Base-by-base conservation (phyloP, 2,113 vertebrate species). In the Ariopsis seemanni region DNA sequence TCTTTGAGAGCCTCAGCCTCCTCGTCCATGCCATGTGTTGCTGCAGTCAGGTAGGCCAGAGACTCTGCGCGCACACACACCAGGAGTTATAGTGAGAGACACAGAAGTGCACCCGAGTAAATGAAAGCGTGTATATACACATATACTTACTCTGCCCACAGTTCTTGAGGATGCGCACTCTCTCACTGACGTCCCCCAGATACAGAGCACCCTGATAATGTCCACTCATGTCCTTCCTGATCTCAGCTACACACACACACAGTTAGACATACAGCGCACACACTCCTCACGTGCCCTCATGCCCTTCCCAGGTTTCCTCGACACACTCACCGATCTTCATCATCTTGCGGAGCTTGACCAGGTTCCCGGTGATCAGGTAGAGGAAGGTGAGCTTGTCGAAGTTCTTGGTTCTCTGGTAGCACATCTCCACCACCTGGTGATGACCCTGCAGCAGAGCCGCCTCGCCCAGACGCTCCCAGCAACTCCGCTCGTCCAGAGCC, bases 361-460 rank as follows among this genome's bases (percentile, higher is more conserved):
- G 94, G 91, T 99, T 99, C 50, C 98, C 98, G 0, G 98, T 99
- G 93, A 99, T 96, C 74, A 99, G 97, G 81, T 99, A 99, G 50
- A 99, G 95, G 95, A 99, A 99, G 89, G 98, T 98, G 90, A 99
- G 98, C 82, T 96, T 97, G 92, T 99, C 98, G 0, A 99, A 99
- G 95, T 97, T 99, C 94, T 99, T 99, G 93, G 98, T 99, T 89
- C 98, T 97, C 92, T 99, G 98, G 93, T 99, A 99, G 94, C 98
- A 99, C 98, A 99, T 99, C 92, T 99, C 98, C 92, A 99, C 98
- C 0, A 99, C 98, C 96, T 99, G 98, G 93, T 99, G 98, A 92
- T 99, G 99, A 0, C 98, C 98, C 92, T 99, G 98, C 25, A 99
- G 95, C 89, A 99, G 92, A 0, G 98, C 97, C 0, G 97, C 97